Conservation (phyloP, 2,113 vertebrate genomes). For the Willisornis vidua region DNA sequence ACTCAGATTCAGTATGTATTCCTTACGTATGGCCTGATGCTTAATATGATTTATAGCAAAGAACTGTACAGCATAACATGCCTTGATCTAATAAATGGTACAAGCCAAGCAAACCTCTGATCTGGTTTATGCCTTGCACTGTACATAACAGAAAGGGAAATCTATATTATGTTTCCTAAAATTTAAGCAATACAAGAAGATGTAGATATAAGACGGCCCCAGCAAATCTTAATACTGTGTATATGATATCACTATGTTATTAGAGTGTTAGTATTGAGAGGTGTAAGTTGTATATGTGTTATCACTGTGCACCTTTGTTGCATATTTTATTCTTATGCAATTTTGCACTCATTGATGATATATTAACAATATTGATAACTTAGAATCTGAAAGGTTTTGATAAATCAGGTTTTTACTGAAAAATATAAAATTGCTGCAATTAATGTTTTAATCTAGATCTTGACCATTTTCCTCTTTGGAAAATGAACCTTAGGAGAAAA, state of each 20-base stretch:
- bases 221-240: neutral
- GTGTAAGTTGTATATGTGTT: neutral
- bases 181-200: neutral
- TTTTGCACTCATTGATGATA: neutral
- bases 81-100: neutral
- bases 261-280: neutral
- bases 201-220: neutral
- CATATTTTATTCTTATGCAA: neutral
- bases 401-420: rapidly evolving
- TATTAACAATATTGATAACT: neutral
- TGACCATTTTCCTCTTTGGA: neutral
- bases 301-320: neutral
- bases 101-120: neutral
- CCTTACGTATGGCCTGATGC: no score
- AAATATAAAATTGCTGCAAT: neutral
- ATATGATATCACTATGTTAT: neutral
- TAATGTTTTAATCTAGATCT: neutral
- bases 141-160: neutral
- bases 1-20: neutral
- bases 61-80: rapidly evolving
- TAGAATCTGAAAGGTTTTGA: neutral
- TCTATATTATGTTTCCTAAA: neutral
- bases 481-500: neutral
- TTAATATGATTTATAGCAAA: neutral
- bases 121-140: neutral